These are phyloP conservation scores for Agrenia bidenticulata DNA, from an alignment of 2,888 invertebrate genomes.

Conservation along the genomic window DNA sequence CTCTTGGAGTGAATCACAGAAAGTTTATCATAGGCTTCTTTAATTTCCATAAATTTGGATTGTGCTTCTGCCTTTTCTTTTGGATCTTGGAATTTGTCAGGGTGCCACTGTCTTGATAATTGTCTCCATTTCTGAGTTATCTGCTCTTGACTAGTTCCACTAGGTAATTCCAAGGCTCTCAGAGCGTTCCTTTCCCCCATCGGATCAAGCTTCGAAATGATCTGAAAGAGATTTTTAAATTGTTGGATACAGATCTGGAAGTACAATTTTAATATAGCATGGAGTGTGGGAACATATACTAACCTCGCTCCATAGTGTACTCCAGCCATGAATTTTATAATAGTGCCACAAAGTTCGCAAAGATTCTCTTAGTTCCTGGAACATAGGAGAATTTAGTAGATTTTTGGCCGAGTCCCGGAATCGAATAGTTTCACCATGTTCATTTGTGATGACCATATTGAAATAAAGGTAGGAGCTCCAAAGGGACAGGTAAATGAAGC, in stretches of 20 bases:
- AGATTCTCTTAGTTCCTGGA: slow-evolving; percentile 69
- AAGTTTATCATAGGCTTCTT: slow-evolving; percentile 85
- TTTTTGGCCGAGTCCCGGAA: slow-evolving; percentile 84
- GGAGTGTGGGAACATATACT: not conserved
- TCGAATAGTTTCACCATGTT: slow-evolving; percentile 82
- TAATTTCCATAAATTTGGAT: slow-evolving; percentile 87
- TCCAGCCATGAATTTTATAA: slow-evolving; percentile 83
- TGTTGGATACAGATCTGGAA: not conserved
- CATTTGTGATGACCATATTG: slow-evolving; percentile 81
- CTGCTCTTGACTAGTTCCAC: slow-evolving; percentile 80
- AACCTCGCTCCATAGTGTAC: slow-evolving; percentile 71
- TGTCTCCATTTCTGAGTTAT: slow-evolving; percentile 79
- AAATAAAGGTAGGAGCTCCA: slow-evolving; percentile 82
- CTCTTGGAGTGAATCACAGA: slow-evolving; percentile 79
- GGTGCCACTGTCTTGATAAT: slow-evolving; percentile 83
- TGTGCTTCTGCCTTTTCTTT: slow-evolving; percentile 71
- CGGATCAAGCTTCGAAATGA: slow-evolving; percentile 64
- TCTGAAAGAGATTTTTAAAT: no score
- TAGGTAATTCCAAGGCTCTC: slow-evolving; percentile 72
- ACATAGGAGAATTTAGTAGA: slow-evolving; percentile 83
- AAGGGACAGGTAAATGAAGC: slow-evolving; percentile 68
- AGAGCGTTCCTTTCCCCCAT: slow-evolving; percentile 83
- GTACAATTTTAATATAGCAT: not conserved
- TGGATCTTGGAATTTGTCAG: slow-evolving; percentile 81
- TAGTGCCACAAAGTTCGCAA: slow-evolving; percentile 73